Evolutionary conservation across 2,113 vertebrate genomes (phyloP), one percentile per base, ranked within the genome.

Genomic region (Callaeas wilsoni): DNA sequence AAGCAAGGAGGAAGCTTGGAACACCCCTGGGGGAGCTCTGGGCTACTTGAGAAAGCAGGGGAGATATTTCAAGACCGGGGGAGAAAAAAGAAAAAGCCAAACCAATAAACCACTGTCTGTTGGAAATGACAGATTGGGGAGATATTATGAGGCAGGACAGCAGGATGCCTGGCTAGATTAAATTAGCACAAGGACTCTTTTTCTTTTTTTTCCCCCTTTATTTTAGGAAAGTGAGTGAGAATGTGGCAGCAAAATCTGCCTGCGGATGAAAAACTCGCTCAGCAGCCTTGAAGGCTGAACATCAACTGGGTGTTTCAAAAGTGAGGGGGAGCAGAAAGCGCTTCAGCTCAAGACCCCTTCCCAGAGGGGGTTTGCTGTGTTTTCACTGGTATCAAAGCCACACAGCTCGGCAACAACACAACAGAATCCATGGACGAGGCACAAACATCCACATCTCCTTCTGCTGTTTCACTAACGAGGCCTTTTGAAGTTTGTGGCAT

Each of bases 201-300:
- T 80, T 4, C 53, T 74, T 68, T 90, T 64, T 78, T 81, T 32
- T 1, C 0, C 4, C 33, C 39, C 14, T 95, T 97, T 96, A 93
- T 97, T 97, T 97, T 96, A 93, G 67, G 95, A 94, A 96, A 93
- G 59, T 2, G 4, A 96, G 89, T 85, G 89, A 91, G 94, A 94
- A 89, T 25, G 91, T 46, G 12, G 75, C 94, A 95, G 93, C 65
- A 95, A 83, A 94, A 96, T 91, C 87, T 84, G 84, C 82, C 84
- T 85, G 91, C 4, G 6, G 91, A 83, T 87, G 82, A 93, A 94
- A 93, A 91, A 59, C 59, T 80, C 12, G 0, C 37, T 87, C 62
- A 27, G 69, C 93, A 78, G 87, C 89, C 81, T 77, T 56, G 42
- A 91, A 91, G 65, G 33, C 83, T 82, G 80, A 95, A 86, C 73